phyloP scores from a whole-genome alignment of 2,113 vertebrate species.

The Anas platyrhynchos region DNA sequence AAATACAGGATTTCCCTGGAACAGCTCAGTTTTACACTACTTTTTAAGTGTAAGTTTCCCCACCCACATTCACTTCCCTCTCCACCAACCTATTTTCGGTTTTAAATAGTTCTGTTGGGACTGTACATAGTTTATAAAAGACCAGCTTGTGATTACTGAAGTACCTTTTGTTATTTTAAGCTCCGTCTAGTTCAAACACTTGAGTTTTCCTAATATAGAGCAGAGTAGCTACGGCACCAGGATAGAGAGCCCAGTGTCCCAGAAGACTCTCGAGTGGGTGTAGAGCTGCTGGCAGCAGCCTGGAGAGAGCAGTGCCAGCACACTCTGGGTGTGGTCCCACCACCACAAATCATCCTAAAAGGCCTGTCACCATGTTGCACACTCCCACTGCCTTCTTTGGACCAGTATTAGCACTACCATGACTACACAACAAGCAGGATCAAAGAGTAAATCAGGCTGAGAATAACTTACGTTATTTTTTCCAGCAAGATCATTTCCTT shows the following conservation, averaged over 20 bases:
- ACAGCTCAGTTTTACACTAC: not conserved
- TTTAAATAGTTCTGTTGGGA: not conserved
- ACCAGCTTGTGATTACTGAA: not conserved
- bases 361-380: not conserved
- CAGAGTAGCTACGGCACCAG: not conserved
- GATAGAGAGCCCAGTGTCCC: not conserved
- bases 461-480: not conserved
- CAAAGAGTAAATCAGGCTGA: not conserved
- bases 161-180: constrained; percentile 42
- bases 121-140: not conserved
- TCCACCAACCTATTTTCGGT: not conserved
- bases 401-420: not conserved
- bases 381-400: not conserved
- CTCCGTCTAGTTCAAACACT: not conserved
- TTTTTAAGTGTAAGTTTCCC: constrained; percentile 7
- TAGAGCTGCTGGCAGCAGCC: not conserved
- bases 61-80: constrained; percentile 11
- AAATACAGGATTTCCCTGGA: constrained; percentile 34
- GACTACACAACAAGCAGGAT: not conserved
- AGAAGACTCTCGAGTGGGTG: fast-evolving
- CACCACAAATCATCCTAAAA: not conserved
- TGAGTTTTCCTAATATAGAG: not conserved
- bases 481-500: not conserved
- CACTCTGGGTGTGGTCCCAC: not conserved
- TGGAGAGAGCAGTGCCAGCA: not conserved